Conservation (phyloP, 2,113 vertebrate species). For the Leucopsar rothschildi region DNA sequence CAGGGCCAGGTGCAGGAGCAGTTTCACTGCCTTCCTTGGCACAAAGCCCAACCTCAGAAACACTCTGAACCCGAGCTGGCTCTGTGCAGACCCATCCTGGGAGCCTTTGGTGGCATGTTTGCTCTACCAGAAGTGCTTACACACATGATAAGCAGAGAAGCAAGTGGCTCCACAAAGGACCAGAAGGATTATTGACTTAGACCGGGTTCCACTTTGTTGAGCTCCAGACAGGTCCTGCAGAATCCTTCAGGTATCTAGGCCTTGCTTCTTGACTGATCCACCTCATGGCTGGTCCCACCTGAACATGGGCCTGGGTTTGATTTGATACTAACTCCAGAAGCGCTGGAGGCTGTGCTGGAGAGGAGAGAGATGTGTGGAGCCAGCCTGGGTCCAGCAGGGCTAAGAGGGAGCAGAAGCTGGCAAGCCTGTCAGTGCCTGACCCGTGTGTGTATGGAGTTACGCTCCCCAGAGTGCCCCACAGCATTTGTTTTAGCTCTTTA, state of each 20-base stretch:
- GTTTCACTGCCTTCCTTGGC: background rate
- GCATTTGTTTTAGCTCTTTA: background rate
- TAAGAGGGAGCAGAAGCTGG: background rate
- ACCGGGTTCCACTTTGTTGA: background rate
- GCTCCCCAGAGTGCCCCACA: background rate
- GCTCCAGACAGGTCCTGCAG: background rate
- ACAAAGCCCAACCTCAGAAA: background rate
- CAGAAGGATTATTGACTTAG: background rate
- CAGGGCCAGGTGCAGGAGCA: background rate
- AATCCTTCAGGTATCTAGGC: background rate
- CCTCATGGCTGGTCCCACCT: background rate
- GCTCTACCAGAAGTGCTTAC: background rate
- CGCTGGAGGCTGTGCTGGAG: background rate
- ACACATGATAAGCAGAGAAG: background rate
- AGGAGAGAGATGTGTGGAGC: background rate
- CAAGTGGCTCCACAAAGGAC: background rate
- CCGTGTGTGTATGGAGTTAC: rapidly evolving
- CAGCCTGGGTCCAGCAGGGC: background rate
- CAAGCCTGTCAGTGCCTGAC: background rate
- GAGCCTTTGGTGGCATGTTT: background rate
- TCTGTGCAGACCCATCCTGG: background rate
- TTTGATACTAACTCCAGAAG: background rate
- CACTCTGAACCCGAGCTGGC: background rate
- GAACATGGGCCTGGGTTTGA: background rate
- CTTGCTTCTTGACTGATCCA: background rate